Base-by-base conservation (phyloP, 2,113 vertebrate species). In the Etia nguti region DNA sequence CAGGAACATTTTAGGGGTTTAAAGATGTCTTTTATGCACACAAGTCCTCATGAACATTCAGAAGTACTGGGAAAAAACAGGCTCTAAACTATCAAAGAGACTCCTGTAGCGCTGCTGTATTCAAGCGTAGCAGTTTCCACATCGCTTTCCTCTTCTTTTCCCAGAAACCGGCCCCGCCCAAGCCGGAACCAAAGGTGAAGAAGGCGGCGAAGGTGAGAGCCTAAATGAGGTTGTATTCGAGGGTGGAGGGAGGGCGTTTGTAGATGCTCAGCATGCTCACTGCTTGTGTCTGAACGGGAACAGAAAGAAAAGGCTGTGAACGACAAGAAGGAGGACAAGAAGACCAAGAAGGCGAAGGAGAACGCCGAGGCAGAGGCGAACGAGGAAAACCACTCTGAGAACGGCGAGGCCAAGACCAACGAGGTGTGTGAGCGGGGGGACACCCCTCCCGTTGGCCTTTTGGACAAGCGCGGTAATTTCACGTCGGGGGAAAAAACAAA, bases 311-410 rank as follows among this genome's bases (percentile, higher is more conserved):
- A 98, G 94, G 96, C 95, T 85, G 97, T 97, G 94, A 98, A 97
- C 84, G 97, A 98, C 89, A 97, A 96, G 90, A 97, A 97, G 94
- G 97, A 97, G 93, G 97, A 98, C 95, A 98, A 97, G 92, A 97
- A 97, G 93, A 95, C 95, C 95, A 98, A 98, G 97, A 97, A 97
- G 94, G 96, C 97, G 86, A 97, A 96, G 96, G 95, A 97, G 95
- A 97, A 97, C 93, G 96, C 96, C 8, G 96, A 97, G 88, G 96
- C 97, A 84, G 97, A 98, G 91, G 95, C 97, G 75, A 97, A 97
- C 90, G 97, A 98, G 95, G 97, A 98, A 95, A 97, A 96, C 97
- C 97, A 97, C 96, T 97, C 97, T 96, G 97, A 99, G 96, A 99
- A 99, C 1, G 98, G 97, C 96, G 97, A 98, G 91, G 96, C 97